Base-by-base conservation (phyloP, 2,797 vertebrate genomes). In the Manis pentadactyla region DNA sequence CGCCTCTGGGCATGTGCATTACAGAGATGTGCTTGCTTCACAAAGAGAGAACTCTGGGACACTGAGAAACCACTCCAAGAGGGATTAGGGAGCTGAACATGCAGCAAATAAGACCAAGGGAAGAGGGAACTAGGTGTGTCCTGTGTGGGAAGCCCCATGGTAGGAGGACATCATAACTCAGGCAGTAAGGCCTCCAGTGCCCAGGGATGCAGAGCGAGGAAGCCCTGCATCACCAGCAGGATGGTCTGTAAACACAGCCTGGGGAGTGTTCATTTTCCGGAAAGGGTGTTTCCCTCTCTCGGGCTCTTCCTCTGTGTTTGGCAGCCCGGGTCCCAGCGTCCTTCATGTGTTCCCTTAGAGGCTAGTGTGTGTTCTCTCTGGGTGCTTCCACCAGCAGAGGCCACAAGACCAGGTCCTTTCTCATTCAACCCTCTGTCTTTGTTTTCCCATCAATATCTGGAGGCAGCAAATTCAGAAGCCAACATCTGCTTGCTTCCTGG, bases 171-270 rank as follows among this genome's bases (percentile, higher is more conserved):
- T 31, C 53, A 21, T 29, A 83, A 69, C 25, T 86, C 63, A 31
- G 37, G 49, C 53, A 19, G 23, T 53, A 83, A 7, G 29, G 37
- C 9, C 42, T 42, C 7, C 14, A 0, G 37, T 15, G 21, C 9
- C 25, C 3, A 11, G 51, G 46, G 53, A 6, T 19, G 10, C 15
- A 51, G 53, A n/a, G 21, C 4, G 1, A 42, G 82, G 34, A 85
- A 87, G 53, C 49, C 55, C 46, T 75, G 0, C 11, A 7, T 93
- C 86, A 75, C 10, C 61, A 29, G 37, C 29, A 49, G 42, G 34
- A 61, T 46, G 46, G 49, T 82, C 73, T 81, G n/a, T 63, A 90
- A 96, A 96, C 89, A 95, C 42, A 78, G 15, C 53, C 51, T 42
- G 8, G 2, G 10, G 13, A 83, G 42, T 63, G 90, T 92, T 96